Conservation (phyloP, 2,888 invertebrate genomes). For the Idaea aversata region DNA sequence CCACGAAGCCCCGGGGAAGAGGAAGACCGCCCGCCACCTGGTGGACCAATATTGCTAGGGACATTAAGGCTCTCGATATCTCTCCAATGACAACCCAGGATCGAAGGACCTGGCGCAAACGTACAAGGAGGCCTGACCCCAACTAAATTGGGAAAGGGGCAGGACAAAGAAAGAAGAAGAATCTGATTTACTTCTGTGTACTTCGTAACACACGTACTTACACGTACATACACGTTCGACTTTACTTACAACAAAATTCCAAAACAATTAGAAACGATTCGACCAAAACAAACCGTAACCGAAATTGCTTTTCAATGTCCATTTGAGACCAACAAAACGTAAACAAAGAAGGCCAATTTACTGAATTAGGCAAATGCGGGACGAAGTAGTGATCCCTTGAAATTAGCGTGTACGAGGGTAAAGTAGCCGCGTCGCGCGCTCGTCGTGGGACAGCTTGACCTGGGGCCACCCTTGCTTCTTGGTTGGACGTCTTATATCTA, state of each 20-base stretch:
- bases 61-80: too few relatives aligned
- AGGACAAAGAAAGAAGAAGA: too few relatives aligned
- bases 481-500: constrained; percentile 41
- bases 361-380: constrained; percentile 1
- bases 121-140: too few relatives aligned
- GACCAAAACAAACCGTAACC: background rate
- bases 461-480: constrained; percentile 58
- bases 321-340: background rate
- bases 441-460: constrained; percentile 53
- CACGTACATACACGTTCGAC: too few relatives aligned
- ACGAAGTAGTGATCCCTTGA: constrained; percentile 1
- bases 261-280: background rate
- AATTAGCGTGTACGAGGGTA: constrained; percentile 27
- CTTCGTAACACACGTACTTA: too few relatives aligned
- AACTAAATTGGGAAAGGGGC: too few relatives aligned
- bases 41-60: too few relatives aligned
- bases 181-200: too few relatives aligned
- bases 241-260: background rate
- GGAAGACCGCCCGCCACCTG: too few relatives aligned
- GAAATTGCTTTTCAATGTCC: background rate
- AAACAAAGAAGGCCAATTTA: constrained; percentile 1
- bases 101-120: too few relatives aligned
- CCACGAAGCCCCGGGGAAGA: too few relatives aligned
- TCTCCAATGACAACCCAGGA: too few relatives aligned
- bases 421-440: constrained; percentile 30